Evolutionary conservation across 2,888 invertebrate genomes (phyloP).

Genomic region (Suillia variegata): DNA sequence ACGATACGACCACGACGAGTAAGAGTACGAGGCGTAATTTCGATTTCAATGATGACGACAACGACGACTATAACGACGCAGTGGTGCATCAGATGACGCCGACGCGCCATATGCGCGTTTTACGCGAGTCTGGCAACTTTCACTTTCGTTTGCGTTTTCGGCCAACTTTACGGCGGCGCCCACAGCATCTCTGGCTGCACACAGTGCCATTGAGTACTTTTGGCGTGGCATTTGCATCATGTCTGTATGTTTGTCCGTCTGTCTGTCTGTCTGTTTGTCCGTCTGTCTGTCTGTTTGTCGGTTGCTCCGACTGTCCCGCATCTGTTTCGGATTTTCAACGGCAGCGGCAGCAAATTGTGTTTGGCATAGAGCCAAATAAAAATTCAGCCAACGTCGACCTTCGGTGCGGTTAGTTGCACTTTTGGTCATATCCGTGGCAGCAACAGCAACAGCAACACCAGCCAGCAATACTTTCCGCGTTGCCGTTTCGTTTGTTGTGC

Average conservation of each 20-base stretch:
- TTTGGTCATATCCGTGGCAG: conserved; percentile 21
- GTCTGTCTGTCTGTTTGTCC: no score
- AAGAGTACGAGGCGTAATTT: neutral
- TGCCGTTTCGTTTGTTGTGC: neutral
- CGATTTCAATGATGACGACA: neutral
- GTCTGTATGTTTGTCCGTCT: no score
- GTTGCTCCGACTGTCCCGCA: neutral
- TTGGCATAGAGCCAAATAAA: conserved; percentile 30
- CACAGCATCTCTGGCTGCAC: neutral
- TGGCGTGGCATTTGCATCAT: neutral
- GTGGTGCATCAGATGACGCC: neutral
- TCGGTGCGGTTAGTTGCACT: conserved; percentile 35
- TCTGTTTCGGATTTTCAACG: neutral
- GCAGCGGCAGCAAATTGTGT: conserved; percentile 9
- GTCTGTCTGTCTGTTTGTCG: neutral
- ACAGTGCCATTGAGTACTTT: neutral
- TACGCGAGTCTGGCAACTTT: conserved; percentile 22
- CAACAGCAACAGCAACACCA: no score
- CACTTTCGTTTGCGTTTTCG: conserved; percentile 25
- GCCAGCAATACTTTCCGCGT: neutral
- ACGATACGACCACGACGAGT: conserved; percentile 1
- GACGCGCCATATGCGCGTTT: conserved; percentile 1
- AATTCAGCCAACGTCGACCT: conserved; percentile 24
- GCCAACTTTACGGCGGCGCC: conserved; percentile 4
- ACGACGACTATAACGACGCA: neutral